Evolutionary conservation across 2,797 vertebrate genomes (phyloP).

Genomic region (Okamejei kenojei): DNA sequence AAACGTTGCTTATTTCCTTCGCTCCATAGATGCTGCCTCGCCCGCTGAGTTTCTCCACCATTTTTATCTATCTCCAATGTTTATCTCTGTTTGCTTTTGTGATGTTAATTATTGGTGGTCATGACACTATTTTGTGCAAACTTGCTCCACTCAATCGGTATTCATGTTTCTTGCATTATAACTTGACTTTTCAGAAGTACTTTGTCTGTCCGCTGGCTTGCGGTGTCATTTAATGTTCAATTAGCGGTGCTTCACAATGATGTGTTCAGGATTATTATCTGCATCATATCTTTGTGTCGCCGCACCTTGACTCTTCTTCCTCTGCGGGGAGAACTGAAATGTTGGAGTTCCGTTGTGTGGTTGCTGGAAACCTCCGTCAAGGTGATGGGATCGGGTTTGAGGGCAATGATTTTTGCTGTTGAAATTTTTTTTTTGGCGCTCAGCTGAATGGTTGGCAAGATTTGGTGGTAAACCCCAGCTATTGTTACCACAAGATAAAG

Average conservation of each 20-base stretch:
- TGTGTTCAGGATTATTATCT: background rate
- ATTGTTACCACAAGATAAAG: background rate
- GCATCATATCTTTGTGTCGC: background rate
- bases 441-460: background rate
- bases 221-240: background rate
- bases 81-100: no score
- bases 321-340: background rate
- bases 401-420: background rate
- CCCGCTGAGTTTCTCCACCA: no score
- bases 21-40: no score
- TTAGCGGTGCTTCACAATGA: background rate
- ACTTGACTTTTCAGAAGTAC: no score
- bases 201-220: no score
- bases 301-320: background rate
- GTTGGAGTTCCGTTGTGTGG: no score
- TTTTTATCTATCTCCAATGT: no score
- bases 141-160: no score
- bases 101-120: no score
- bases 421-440: background rate
- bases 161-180: no score
- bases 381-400: background rate
- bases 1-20: no score
- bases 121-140: no score
- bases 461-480: background rate
- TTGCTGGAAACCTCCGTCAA: background rate